phyloP scores from a whole-genome alignment of 2,888 invertebrate genomes.

The Tetheella fluctuosa region DNA sequence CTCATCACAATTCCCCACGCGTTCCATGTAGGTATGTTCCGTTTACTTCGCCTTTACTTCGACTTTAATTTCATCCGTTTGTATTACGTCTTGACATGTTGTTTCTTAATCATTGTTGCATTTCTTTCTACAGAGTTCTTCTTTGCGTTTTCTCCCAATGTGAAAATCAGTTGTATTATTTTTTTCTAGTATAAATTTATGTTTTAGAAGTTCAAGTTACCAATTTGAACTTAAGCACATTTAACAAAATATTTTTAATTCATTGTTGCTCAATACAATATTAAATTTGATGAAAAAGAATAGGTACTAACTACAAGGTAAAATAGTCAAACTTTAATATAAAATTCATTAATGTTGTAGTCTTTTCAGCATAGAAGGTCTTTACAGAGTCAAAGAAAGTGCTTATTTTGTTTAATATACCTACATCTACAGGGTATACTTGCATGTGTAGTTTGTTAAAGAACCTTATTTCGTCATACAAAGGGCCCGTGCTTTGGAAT shows the following conservation, averaged over 20 bases:
- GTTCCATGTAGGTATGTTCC: slow-evolving; percentile 39
- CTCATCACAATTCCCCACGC: slow-evolving; percentile 63
- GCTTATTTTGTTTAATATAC: slow-evolving; percentile 6
- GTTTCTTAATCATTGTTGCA: background rate
- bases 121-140: background rate
- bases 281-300: no score
- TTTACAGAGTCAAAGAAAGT: slow-evolving; percentile 11
- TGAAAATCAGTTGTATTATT: no score
- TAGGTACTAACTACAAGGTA: no score
- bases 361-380: background rate
- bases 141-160: no score
- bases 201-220: no score
- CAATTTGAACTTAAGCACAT: no score
- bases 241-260: no score
- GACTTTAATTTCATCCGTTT: slow-evolving; percentile 28
- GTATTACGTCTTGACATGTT: slow-evolving; percentile 16
- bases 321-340: no score
- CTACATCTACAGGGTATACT: slow-evolving; percentile 31
- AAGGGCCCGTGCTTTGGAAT: slow-evolving; percentile 79
- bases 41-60: slow-evolving; percentile 27
- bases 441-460: slow-evolving; percentile 77
- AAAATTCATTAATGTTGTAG: no score
- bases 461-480: slow-evolving; percentile 81
- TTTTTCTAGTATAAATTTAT: no score
- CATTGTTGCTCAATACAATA: no score